phyloP scores from a whole-genome alignment of 2,888 invertebrate genomes.

The Acleris cristana region DNA sequence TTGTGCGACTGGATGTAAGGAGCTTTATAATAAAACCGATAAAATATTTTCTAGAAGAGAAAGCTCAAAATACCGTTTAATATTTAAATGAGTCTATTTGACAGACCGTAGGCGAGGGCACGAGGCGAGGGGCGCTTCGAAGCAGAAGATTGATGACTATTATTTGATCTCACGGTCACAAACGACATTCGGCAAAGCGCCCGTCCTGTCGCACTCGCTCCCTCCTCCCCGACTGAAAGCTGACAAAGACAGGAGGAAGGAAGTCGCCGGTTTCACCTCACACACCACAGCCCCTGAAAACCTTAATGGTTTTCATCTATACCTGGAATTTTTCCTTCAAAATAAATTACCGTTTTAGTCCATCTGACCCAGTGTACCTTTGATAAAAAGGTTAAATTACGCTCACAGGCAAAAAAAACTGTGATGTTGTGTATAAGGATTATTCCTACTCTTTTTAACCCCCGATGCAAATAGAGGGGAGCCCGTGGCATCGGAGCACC shows the following conservation, averaged over 20 bases:
- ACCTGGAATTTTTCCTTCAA: too few species aligned
- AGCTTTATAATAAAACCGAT: conserved; percentile 15
- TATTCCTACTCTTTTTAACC: too few species aligned
- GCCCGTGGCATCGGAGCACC: too few species aligned
- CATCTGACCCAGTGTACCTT: too few species aligned
- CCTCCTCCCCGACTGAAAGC: not conserved
- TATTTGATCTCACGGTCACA: conserved; percentile 11
- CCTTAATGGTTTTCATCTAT: too few species aligned
- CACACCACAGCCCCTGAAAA: too few species aligned
- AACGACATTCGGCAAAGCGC: not conserved
- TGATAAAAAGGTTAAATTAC: too few species aligned
- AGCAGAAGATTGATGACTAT: conserved; percentile 26
- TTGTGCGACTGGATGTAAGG: not conserved
- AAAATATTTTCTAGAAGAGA: conserved; percentile 15
- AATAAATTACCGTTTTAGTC: too few species aligned
- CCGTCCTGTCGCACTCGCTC: not conserved
- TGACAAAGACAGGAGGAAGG: conserved; percentile 1
- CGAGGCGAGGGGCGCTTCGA: not conserved
- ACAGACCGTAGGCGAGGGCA: conserved; percentile 2
- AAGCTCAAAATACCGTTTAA: conserved; percentile 12
- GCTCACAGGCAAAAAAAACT: too few species aligned
- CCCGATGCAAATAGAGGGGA: too few species aligned
- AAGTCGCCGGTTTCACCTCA: too few species aligned
- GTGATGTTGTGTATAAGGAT: too few species aligned
- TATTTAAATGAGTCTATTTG: conserved; percentile 30